Evolutionary conservation across 2,888 invertebrate species (phyloP), one percentile per base, ranked within the genome.

Genomic region (Cyaniris semiargus): DNA sequence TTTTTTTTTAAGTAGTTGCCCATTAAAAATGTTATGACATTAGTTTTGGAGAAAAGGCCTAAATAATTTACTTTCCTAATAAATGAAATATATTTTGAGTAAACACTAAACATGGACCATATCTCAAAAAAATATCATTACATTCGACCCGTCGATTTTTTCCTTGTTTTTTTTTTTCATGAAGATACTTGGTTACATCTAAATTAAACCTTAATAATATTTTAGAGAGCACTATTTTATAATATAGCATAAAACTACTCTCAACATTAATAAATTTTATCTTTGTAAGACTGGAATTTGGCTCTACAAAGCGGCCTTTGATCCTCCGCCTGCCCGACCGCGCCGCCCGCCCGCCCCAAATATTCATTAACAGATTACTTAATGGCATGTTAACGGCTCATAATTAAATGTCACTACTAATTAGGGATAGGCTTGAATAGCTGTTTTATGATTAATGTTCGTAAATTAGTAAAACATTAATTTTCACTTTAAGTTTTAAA

Each of bases 341-440:
- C 58, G 2, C 21, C 6, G 7, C n/a, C 7, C n/a, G 2, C 66
- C 27, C 27, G 15, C 27, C 27, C 15, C 13, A 27, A 66, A 27
- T 66, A 66, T 60, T 60, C 60, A 60, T 66, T 66, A 66, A 66
- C 27, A 60, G 13, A 66, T 66, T 31, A 66, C 66, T 15, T 31
- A 66, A 66, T 31, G 15, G 27, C 66, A 31, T 31, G 66, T 31
- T 31, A 66, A 27, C 13, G 5, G 66, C 66, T 66, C 66, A 10
- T 66, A 66, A 27, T 66, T 27, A 66, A 66, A 66, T 18, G 23
- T 66, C 66, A 66, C 66, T 31, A 27, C 15, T 66, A 66, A 66
- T 66, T 66, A 66, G 31, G 27, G 27, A 31, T 66, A 27, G 13
- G 27, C 27, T 66, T 31, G 5, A 66, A 27, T 66, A 10, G 8